Evolutionary conservation across 2,797 vertebrate species (phyloP).

Genomic region (Eulemur mongoz): DNA sequence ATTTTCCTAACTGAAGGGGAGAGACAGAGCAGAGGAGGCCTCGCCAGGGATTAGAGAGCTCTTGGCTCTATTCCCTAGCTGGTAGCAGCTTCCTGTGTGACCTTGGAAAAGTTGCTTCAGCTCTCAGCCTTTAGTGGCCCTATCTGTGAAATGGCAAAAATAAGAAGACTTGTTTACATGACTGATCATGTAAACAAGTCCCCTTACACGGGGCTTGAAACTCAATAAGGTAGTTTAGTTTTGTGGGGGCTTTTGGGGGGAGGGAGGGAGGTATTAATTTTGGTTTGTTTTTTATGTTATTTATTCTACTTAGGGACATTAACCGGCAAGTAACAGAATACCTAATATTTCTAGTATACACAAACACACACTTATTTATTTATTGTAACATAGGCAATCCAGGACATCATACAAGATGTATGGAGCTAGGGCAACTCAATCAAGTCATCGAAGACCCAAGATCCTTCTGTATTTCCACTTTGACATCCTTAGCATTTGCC

Average conservation of each 20-base stretch:
- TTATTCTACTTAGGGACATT: not conserved
- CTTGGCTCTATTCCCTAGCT: constrained; percentile 49
- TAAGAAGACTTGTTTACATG: not conserved
- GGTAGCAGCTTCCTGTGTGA: constrained; percentile 44
- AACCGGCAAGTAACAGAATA: not conserved
- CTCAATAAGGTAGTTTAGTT: not conserved
- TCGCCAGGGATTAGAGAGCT: constrained; percentile 60
- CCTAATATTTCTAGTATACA: not conserved
- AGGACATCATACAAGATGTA: not conserved
- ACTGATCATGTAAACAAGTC: not conserved
- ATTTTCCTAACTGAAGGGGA: constrained; percentile 73
- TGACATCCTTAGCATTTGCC: not conserved
- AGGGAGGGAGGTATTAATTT: not conserved
- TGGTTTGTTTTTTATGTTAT: not conserved
- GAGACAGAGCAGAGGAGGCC: constrained; percentile 59
- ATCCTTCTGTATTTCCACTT: not conserved
- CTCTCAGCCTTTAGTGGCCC: constrained; percentile 23
- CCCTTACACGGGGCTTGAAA: not conserved
- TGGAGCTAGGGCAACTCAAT: not conserved
- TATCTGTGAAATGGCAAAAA: constrained; percentile 66
- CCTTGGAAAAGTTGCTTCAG: constrained; percentile 19
- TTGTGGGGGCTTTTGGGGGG: not conserved
- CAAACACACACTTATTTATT: not conserved
- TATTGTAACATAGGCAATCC: not conserved
- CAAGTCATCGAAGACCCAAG: not conserved